These are phyloP conservation scores for Sebastes jordani DNA, from an alignment of 2,797 vertebrate genomes.

Conservation along the genomic window DNA sequence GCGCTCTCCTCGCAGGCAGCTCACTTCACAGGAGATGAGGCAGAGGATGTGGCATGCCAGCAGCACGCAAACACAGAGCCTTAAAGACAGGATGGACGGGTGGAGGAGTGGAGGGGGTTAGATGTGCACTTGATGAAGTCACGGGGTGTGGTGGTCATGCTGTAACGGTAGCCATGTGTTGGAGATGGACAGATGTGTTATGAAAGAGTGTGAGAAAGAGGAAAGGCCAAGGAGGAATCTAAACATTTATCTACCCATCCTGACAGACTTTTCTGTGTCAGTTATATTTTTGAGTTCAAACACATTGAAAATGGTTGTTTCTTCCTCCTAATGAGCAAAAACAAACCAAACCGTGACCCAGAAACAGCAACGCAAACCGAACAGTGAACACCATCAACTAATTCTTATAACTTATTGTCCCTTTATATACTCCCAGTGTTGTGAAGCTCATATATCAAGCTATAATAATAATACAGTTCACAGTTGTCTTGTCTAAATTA, in stretches of 20 bases:
- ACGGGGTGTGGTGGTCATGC: slow-evolving; percentile 29
- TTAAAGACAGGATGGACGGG: slow-evolving; percentile 54
- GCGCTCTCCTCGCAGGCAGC: slow-evolving; percentile 28
- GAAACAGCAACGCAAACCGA: too few species aligned
- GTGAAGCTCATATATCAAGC: too few species aligned
- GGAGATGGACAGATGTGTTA: slow-evolving; percentile 2
- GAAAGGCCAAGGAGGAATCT: slow-evolving; percentile 22
- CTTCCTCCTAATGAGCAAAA: too few species aligned
- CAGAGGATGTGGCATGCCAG: slow-evolving; percentile 67
- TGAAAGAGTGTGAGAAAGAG: background rate
- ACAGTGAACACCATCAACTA: background rate
- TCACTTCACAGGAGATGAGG: slow-evolving; percentile 77
- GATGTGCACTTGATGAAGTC: slow-evolving; percentile 39
- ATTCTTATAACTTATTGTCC: background rate
- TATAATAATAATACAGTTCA: too few species aligned
- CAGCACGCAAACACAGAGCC: slow-evolving; percentile 41
- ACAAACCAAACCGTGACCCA: too few species aligned
- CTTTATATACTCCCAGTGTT: background rate
- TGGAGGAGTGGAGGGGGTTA: slow-evolving; percentile 1
- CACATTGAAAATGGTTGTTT: too few species aligned
- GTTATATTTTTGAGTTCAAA: background rate
- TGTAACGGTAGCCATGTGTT: slow-evolving; percentile 7
- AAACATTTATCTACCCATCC: slow-evolving; percentile 11
- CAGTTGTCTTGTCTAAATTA: background rate
- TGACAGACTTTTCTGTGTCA: background rate